Evolutionary conservation across 2,113 vertebrate species (phyloP).

Genomic region (Myiozetetes cayanensis): DNA sequence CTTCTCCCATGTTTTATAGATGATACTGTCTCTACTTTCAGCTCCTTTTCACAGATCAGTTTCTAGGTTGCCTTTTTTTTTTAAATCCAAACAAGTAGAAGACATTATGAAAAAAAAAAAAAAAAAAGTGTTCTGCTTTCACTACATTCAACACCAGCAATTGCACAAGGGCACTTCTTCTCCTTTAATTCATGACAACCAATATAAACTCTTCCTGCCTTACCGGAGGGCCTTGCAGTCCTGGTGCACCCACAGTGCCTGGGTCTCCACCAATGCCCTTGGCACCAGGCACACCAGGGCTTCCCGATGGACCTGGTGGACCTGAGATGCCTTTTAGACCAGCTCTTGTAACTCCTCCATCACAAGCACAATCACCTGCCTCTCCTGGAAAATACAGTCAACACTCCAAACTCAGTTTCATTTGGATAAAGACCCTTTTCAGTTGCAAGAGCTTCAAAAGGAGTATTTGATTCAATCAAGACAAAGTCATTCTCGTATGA

Average conservation of each 20-base stretch:
- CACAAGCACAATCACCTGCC: slow-evolving; percentile 84
- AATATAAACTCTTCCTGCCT: slow-evolving; percentile 26
- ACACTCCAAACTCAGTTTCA: background rate
- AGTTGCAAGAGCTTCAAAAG: background rate
- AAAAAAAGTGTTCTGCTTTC: background rate
- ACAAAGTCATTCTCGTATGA: background rate
- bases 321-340: slow-evolving; percentile 78
- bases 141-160: background rate
- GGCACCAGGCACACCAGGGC: slow-evolving; percentile 72
- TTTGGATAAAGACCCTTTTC: background rate
- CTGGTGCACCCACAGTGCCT: slow-evolving; percentile 77
- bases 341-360: slow-evolving; percentile 67
- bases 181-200: background rate
- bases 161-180: background rate
- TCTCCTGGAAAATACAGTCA: slow-evolving; percentile 76
- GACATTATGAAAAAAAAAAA: background rate
- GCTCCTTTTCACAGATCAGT: background rate
- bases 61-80: background rate
- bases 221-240: slow-evolving; percentile 74
- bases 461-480: background rate
- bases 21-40: background rate
- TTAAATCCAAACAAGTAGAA: background rate
- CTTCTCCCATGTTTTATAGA: background rate
- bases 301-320: slow-evolving; percentile 64
- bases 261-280: slow-evolving; percentile 79